Evolutionary conservation across 1,140 invertebrate genomes (phyloP).

Genomic region (Acromyrmex charruanus): DNA sequence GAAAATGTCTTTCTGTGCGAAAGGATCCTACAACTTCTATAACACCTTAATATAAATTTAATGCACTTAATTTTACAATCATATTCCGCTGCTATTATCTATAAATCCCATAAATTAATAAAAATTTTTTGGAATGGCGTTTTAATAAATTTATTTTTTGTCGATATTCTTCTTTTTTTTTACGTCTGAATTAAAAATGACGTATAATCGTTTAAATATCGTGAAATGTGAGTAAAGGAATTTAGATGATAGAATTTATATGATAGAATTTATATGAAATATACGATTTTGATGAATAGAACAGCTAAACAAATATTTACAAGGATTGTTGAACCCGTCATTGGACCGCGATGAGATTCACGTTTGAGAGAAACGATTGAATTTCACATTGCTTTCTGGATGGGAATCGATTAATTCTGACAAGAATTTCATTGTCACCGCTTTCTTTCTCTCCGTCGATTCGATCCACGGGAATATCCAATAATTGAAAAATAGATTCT

Average conservation of each 20-base stretch:
- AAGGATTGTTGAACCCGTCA: neutral
- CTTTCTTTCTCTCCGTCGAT: slow-evolving; percentile 7
- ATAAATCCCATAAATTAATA: neutral
- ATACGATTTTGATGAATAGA: neutral
- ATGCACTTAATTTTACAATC: neutral
- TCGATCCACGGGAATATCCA: slow-evolving; percentile 13
- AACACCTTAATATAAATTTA: neutral
- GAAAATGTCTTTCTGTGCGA: no score
- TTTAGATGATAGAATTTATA: neutral
- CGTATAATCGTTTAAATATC: neutral
- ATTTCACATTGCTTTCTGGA: slow-evolving; percentile 25
- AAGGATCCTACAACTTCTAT: no score
- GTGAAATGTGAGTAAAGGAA: neutral
- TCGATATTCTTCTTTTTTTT: neutral
- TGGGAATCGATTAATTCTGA: slow-evolving; percentile 25
- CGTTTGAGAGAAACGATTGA: slow-evolving; percentile 19
- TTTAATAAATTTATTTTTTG: neutral
- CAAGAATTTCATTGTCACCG: slow-evolving; percentile 49
- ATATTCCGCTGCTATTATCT: neutral
- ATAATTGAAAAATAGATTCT: slow-evolving; percentile 64
- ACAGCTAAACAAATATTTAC: slow-evolving; percentile 8
- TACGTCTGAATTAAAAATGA: neutral
- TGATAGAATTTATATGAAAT: slow-evolving; percentile 10
- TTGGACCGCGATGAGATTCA: neutral
- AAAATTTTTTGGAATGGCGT: neutral